Base-by-base conservation (phyloP, 2,888 invertebrate species). In the Pecten maximus region DNA sequence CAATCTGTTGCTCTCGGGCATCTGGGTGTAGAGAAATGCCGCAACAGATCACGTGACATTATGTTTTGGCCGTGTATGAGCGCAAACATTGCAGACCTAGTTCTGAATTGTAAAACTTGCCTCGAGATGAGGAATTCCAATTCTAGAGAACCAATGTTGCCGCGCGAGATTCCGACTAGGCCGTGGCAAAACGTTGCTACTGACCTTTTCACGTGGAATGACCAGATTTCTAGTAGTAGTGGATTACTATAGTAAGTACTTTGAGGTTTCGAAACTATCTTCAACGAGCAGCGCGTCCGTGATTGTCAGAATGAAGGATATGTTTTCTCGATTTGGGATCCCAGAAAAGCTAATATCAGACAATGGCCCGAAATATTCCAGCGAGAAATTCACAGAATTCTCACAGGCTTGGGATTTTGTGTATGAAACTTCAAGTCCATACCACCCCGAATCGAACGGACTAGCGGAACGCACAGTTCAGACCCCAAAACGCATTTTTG, bases 371-470 rank as follows among this genome's bases (percentile, higher is more conserved):
- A 89, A 93, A 40, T 91, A 89, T 89, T n/a, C 89, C 44, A 40
- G 86, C 40, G 16, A 54, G 0, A 89, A 92, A 74, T 93, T 94
- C 90, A 6, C 12, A n/a, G 48, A 90, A 19, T 91, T 93, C 91
- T 40, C 91, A 40, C 40, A 90, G 28, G 87, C 91, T 16, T 93
- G 91, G 91, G 90, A 91, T 40, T 92, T 94, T 90, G 19, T 88
- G 6, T 93, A 93, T 88, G 39, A 91, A 8, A 93, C 93, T 35
- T 91, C 91, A 15, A 91, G 90, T 40, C 93, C 92, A 1, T 40
- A 88, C n/a, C 93, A 92, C 87, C 92, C 93, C n/a, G 90, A 93
- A 74, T 90, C 91, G 16, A 94, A 94, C 90, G 93, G 94, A 12
- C 40, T 93, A 15, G 93, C 92, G 8, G 94, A 94, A 54, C 89